A percentile compares a stretch with the other conserved stretches of the same genome.
These are phyloP conservation scores for Platycnemis pennipes DNA, from an alignment of 2,888 invertebrate species.

Conservation along the genomic window DNA sequence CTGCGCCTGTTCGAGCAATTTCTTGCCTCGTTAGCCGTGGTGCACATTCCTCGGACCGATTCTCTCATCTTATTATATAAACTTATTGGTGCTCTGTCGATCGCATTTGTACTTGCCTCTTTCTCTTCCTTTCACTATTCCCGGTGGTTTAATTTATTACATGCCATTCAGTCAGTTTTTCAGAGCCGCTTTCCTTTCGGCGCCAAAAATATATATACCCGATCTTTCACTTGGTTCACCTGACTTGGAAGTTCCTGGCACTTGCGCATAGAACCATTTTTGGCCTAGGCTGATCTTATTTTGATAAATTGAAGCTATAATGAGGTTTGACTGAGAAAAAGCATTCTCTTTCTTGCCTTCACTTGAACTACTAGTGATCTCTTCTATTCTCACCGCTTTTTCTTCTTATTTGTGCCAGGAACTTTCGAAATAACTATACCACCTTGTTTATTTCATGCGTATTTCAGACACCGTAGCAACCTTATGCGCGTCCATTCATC, in stretches of 20 bases:
- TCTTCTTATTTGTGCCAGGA: no score
- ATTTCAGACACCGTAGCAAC: neutral
- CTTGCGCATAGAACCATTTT: no score
- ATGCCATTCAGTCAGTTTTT: constrained; percentile 3
- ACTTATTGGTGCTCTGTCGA: neutral
- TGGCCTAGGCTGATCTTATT: no score
- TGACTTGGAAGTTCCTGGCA: no score
- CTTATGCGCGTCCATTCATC: neutral
- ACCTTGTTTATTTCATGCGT: neutral
- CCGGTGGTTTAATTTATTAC: neutral
- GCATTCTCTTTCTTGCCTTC: no score
- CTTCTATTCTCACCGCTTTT: no score
- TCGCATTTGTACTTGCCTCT: constrained; percentile 32
- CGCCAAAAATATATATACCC: neutral
- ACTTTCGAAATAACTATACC: no score
- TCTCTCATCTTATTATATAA: neutral
- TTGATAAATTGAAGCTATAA: no score
- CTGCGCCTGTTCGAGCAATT: neutral
- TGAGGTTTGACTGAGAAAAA: no score
- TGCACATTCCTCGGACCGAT: neutral
- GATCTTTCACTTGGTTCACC: no score
- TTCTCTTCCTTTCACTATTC: neutral
- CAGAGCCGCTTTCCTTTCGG: neutral
- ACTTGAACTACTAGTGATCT: no score
- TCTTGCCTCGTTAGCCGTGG: neutral